Percentiles rank a stretch among this genome's conserved stretches.
phyloP scores from a whole-genome alignment of 2,888 invertebrate species.

The Drosophila affinis region DNA sequence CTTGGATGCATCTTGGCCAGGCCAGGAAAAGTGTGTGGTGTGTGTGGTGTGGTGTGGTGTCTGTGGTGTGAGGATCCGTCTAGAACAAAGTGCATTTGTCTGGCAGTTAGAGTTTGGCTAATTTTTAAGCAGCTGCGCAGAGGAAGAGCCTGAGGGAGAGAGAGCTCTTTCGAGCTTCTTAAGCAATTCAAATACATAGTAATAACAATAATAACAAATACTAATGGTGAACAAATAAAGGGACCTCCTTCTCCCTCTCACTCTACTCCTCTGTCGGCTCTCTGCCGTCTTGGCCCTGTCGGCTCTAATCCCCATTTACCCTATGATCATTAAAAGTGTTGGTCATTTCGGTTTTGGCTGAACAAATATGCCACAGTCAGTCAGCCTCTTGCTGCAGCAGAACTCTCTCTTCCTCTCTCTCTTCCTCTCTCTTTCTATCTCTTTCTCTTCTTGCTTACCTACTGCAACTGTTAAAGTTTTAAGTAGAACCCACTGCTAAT shows the following conservation, averaged over 20 bases:
- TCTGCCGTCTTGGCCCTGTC: conserved; percentile 12
- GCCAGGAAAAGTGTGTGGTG: conserved; percentile 9
- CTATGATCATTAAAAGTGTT: conserved; percentile 72
- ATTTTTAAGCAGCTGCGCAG: conserved; percentile 71
- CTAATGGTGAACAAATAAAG: conserved; percentile 80
- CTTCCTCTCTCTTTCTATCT: neutral
- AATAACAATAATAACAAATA: conserved; percentile 81
- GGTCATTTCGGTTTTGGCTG: conserved; percentile 56
- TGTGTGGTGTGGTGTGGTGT: conserved; percentile 1
- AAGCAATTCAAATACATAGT: conserved; percentile 82
- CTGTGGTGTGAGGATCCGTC: conserved; percentile 18
- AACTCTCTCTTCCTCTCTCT: neutral
- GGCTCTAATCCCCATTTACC: conserved; percentile 47
- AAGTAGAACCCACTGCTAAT: neutral
- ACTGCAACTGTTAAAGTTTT: conserved; percentile 1
- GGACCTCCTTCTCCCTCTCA: neutral
- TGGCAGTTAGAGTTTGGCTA: conserved; percentile 80
- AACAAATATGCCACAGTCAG: conserved; percentile 10
- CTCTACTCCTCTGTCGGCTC: neutral
- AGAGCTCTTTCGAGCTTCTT: conserved; percentile 54
- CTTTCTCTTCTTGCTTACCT: neutral
- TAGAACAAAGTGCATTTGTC: conserved; percentile 77
- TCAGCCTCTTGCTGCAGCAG: neutral
- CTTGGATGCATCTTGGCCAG: conserved; percentile 42
- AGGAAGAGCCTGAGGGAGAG: conserved; percentile 20